Percentiles rank a stretch among this genome's conserved stretches.
Evolutionary conservation across 2,113 vertebrate genomes (phyloP).

Genomic region (Tragelaphus buxtoni): DNA sequence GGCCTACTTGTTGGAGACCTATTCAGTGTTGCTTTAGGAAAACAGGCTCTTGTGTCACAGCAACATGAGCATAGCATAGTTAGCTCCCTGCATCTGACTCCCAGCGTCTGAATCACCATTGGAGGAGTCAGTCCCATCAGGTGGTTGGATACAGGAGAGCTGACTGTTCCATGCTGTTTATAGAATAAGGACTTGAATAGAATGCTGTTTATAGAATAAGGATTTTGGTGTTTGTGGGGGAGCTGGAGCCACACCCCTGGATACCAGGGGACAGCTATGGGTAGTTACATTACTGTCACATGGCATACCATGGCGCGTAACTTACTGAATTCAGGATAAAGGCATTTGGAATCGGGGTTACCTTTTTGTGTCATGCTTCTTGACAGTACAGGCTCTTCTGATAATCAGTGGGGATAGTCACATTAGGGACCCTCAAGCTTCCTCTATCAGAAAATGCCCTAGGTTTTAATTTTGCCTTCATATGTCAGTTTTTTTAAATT

Average conservation of each 20-base stretch:
- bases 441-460: background rate
- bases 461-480: background rate
- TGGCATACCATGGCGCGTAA: no score
- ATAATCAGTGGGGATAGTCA: background rate
- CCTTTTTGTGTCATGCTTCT: background rate
- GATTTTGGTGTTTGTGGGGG: background rate
- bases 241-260: accelerated
- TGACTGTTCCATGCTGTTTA: background rate
- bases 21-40: background rate
- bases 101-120: accelerated
- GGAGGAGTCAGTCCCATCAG: background rate
- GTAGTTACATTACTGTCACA: background rate
- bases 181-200: background rate
- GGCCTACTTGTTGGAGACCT: background rate
- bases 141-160: background rate
- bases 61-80: background rate
- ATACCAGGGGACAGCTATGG: background rate
- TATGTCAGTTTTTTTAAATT: background rate
- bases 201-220: background rate
- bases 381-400: background rate
- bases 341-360: background rate
- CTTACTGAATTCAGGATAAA: background rate
- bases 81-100: background rate
- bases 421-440: background rate
- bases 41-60: background rate